Conservation (phyloP, 1,140 invertebrate species). For the Zaprionus lachaisei region DNA sequence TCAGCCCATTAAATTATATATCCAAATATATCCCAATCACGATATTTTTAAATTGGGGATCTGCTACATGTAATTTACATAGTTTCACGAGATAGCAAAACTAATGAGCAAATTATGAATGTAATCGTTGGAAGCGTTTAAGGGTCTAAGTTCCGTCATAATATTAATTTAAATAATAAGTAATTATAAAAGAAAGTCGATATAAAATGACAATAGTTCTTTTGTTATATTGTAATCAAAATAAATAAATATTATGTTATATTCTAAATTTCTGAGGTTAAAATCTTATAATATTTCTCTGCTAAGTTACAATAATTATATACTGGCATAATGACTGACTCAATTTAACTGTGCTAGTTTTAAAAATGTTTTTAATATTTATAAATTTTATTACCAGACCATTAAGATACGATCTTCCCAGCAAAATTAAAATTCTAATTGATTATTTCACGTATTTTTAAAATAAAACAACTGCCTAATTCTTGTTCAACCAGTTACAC, state of each 20-base stretch:
- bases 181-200: neutral
- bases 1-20: neutral
- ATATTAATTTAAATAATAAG: neutral
- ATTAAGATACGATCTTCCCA: neutral
- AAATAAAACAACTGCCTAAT: neutral
- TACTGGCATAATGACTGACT: too few species aligned
- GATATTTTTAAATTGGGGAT: constrained; percentile 6
- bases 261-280: too few species aligned
- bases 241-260: neutral
- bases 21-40: constrained; percentile 14
- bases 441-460: neutral
- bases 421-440: neutral
- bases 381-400: neutral
- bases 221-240: neutral
- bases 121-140: neutral
- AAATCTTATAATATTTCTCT: too few species aligned
- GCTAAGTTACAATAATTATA: too few species aligned
- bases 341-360: neutral
- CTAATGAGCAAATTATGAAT: neutral
- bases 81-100: constrained; percentile 2
- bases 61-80: constrained; percentile 26
- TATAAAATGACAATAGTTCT: neutral
- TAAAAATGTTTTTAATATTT: neutral
- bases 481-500: neutral
- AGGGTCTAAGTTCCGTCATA: neutral